These are phyloP conservation scores for Rhamnusium bicolor DNA, from an alignment of 2,888 invertebrate species.

Conservation along the genomic window DNA sequence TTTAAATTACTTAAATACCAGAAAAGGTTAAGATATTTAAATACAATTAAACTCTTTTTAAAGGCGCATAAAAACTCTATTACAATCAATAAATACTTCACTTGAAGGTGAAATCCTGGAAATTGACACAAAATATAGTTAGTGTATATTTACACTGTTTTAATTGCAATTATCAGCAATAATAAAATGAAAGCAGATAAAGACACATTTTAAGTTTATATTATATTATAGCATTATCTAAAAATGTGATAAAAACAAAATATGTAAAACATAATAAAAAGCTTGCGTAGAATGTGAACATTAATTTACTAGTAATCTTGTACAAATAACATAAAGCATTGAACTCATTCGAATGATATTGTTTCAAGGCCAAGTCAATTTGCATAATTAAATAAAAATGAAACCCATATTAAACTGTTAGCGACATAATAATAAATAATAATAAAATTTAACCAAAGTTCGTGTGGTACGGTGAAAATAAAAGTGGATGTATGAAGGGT, in stretches of 20 bases:
- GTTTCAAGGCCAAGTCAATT: constrained; percentile 32
- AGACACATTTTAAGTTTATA: not conserved
- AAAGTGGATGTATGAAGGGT: not conserved
- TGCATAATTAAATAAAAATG: constrained; percentile 33
- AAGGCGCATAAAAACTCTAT: not conserved
- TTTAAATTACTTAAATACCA: not conserved
- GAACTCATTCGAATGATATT: constrained; percentile 30
- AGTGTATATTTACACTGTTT: not conserved
- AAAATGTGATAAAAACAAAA: constrained; percentile 13
- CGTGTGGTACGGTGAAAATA: not conserved
- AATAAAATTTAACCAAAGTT: not conserved
- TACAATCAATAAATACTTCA: too few species aligned
- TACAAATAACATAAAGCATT: constrained; percentile 25
- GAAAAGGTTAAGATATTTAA: not conserved
- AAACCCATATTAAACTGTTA: constrained; percentile 3
- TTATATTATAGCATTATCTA: not conserved
- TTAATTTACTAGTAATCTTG: constrained; percentile 16
- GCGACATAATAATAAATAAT: not conserved
- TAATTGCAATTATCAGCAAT: not conserved
- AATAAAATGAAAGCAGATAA: not conserved
- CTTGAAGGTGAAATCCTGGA: too few species aligned
- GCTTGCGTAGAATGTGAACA: constrained; percentile 6
- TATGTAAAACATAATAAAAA: not conserved
- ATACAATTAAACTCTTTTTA: not conserved
- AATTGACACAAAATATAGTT: too few species aligned